A percentile compares a stretch with the other conserved stretches of the same genome.
These are phyloP conservation scores for Neogale vison DNA, from an alignment of 2,113 vertebrate species.

Conservation along the genomic window DNA sequence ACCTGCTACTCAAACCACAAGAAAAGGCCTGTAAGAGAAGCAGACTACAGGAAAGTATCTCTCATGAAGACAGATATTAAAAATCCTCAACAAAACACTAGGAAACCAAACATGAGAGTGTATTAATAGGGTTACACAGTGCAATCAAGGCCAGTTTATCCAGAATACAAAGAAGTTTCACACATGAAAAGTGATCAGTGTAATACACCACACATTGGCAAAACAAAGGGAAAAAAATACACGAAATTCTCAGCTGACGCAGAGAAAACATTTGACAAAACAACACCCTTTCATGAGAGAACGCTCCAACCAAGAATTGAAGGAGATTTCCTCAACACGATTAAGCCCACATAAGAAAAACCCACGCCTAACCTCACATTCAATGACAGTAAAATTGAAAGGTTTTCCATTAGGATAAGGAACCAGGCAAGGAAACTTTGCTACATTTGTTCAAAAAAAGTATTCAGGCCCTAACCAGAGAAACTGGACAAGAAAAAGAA, in stretches of 20 bases:
- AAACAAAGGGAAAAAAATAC: not conserved
- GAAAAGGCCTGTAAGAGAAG: too few species aligned
- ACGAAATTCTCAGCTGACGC: rapidly evolving
- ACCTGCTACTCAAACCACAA: not conserved
- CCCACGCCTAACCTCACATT: not conserved
- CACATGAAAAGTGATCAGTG: rapidly evolving
- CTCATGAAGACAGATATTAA: not conserved
- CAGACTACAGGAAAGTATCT: not conserved
- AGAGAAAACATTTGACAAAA: not conserved
- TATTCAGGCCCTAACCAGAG: not conserved
- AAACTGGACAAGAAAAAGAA: not conserved
- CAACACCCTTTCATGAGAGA: not conserved
- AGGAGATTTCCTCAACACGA: not conserved
- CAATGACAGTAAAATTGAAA: rapidly evolving
- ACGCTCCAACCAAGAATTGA: not conserved
- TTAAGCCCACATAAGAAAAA: not conserved
- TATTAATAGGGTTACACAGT: not conserved
- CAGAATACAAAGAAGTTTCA: not conserved
- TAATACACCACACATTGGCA: rapidly evolving
- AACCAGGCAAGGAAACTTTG: not conserved
- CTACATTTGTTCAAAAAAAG: not conserved
- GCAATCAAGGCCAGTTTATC: not conserved
- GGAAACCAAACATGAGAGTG: not conserved
- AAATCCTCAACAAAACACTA: not conserved
- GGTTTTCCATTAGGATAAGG: not conserved